A percentile compares a stretch with the other conserved stretches of the same genome.
These are phyloP conservation scores for Piprites chloris DNA, from an alignment of 2,113 vertebrate genomes.

Conservation along the genomic window DNA sequence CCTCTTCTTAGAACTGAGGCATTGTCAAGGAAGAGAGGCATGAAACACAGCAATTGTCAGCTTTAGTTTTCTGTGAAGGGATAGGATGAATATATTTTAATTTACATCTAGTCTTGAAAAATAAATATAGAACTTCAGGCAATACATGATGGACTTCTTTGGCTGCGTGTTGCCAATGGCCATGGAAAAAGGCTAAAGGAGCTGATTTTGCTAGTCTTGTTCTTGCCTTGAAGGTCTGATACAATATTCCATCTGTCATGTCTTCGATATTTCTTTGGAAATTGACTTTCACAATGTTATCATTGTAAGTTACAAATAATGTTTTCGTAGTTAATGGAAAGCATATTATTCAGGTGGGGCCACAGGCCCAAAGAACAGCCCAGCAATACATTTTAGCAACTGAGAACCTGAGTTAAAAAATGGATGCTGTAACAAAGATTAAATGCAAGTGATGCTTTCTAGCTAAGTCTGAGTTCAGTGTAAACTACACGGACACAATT, in stretches of 20 bases:
- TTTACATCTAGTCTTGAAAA: background rate
- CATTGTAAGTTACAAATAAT: background rate
- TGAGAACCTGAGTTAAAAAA: background rate
- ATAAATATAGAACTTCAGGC: background rate
- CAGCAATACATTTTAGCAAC: background rate
- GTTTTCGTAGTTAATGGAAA: background rate
- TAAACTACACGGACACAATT: background rate
- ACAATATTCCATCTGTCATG: background rate
- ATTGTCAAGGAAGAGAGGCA: background rate
- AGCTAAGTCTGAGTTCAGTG: background rate
- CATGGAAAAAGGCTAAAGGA: background rate
- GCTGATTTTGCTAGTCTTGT: background rate
- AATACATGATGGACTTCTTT: accelerated
- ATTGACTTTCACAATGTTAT: background rate
- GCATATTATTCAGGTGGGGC: background rate
- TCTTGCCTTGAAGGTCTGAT: background rate
- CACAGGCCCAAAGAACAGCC: background rate
- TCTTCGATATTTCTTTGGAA: background rate
- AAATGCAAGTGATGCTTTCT: background rate
- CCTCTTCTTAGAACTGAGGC: background rate
- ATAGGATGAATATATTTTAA: background rate
- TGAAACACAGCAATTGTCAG: background rate
- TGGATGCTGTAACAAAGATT: background rate
- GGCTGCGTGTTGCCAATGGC: background rate
- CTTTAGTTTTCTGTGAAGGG: background rate